These are phyloP conservation scores for Hesperophylax magnus DNA, from an alignment of 1,140 invertebrate species.

Conservation along the genomic window DNA sequence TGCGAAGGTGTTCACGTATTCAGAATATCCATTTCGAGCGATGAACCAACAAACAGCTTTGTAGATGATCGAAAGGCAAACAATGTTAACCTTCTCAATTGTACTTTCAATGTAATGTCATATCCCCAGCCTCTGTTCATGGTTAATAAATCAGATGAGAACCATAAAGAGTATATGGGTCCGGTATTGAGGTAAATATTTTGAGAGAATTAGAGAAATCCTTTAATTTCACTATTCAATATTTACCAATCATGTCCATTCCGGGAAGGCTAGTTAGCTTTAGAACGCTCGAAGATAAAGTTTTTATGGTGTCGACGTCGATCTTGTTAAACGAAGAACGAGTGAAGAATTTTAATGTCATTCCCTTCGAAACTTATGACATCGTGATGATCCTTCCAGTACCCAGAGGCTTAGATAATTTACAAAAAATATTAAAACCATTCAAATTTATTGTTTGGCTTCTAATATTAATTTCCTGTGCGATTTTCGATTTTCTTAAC, in stretches of 20 bases:
- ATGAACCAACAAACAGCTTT: not conserved
- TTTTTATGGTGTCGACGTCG: not conserved
- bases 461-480: not conserved
- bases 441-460: not conserved
- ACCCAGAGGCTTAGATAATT: not conserved
- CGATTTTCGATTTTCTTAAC: not conserved
- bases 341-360: not conserved
- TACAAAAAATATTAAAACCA: slow-evolving; percentile 16
- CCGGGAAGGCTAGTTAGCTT: not conserved
- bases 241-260: not conserved
- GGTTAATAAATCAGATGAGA: not conserved
- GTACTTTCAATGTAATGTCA: not conserved
- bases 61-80: not conserved
- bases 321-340: not conserved
- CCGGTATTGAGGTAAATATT: not conserved
- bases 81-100: not conserved
- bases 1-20: not conserved
- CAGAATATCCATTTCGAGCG: not conserved
- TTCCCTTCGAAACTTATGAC: not conserved
- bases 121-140: not conserved
- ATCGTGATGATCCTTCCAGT: slow-evolving; percentile 1
- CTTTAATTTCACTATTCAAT: not conserved
- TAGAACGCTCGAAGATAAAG: not conserved
- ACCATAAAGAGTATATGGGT: not conserved
- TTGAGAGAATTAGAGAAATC: not conserved